Conservation (phyloP, 1,140 invertebrate genomes). For the Portunus trituberculatus region DNA sequence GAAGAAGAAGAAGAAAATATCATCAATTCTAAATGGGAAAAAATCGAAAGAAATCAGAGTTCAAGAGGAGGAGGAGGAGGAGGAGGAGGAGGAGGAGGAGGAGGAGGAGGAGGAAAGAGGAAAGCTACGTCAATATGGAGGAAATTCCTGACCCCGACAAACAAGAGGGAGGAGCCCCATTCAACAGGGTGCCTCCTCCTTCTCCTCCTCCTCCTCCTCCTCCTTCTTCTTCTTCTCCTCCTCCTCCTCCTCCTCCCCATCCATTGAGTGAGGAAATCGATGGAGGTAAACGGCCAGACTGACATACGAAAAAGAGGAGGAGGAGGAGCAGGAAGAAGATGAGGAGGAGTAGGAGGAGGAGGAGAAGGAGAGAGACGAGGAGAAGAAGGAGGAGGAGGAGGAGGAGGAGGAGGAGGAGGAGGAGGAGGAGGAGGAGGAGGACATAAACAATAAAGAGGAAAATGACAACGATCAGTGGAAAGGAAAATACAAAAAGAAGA, state of each 20-base stretch:
- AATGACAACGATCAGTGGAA: too few relatives aligned
- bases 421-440: not conserved
- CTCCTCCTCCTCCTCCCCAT: not conserved
- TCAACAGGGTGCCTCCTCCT: conserved; percentile 1
- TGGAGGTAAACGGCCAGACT: not conserved
- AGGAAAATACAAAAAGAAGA: too few relatives aligned
- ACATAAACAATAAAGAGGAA: too few relatives aligned
- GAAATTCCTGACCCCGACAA: conserved; percentile 3
- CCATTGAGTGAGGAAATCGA: not conserved
- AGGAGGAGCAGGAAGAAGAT: too few relatives aligned
- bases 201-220: not conserved
- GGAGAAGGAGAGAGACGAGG: not conserved
- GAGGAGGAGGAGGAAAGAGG: not conserved
- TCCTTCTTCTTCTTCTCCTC: too few relatives aligned
- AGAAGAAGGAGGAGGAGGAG: not conserved
- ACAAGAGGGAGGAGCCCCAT: not conserved
- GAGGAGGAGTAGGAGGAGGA: not conserved
- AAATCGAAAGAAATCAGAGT: too few relatives aligned
- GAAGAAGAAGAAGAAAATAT: not conserved
- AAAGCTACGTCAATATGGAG: not conserved
- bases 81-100: not conserved
- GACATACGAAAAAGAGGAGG: not conserved
- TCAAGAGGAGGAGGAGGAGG: too few relatives aligned
- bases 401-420: not conserved
- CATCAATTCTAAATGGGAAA: too few relatives aligned